Conservation (phyloP, 2,797 vertebrate genomes). For the Gambelia wislizenii region DNA sequence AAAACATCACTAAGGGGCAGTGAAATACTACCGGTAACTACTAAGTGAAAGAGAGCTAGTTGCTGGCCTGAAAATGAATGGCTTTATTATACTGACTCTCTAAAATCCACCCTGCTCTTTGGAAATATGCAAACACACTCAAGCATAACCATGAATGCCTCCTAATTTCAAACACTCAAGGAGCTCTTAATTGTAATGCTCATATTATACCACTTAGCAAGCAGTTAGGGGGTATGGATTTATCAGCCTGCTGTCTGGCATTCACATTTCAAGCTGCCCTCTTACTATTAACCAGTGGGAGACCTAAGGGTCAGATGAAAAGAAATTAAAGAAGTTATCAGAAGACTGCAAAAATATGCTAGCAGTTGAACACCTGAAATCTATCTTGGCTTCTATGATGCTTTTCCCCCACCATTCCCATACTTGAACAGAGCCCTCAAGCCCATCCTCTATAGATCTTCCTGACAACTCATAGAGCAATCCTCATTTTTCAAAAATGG, state of each 20-base stretch:
- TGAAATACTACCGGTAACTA: constrained; percentile 79
- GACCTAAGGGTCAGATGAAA: constrained; percentile 20
- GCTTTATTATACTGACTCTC: constrained; percentile 76
- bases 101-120: constrained; percentile 74
- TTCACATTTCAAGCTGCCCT: constrained; percentile 53
- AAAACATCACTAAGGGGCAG: constrained; percentile 75
- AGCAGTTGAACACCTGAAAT: constrained; percentile 55
- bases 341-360: constrained; percentile 48
- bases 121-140: constrained; percentile 72
- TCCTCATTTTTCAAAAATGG: constrained; percentile 30
- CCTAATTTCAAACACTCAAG: constrained; percentile 66
- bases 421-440: constrained; percentile 45
- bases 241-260: constrained; percentile 27
- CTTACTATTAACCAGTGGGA: constrained; percentile 31
- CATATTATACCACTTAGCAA: constrained; percentile 47
- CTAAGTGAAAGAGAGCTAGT: constrained; percentile 70
- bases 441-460: neutral
- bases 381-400: constrained; percentile 48
- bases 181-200: constrained; percentile 53
- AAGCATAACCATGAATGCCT: constrained; percentile 71
- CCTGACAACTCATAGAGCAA: constrained; percentile 3
- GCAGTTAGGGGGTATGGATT: constrained; percentile 47
- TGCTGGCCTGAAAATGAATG: constrained; percentile 76
- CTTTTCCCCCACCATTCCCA: constrained; percentile 34
- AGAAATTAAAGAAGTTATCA: constrained; percentile 17